Evolutionary conservation across 2,113 vertebrate species (phyloP), one percentile per base, ranked within the genome.

Genomic region (Boulengeromyrus knoepffleri): DNA sequence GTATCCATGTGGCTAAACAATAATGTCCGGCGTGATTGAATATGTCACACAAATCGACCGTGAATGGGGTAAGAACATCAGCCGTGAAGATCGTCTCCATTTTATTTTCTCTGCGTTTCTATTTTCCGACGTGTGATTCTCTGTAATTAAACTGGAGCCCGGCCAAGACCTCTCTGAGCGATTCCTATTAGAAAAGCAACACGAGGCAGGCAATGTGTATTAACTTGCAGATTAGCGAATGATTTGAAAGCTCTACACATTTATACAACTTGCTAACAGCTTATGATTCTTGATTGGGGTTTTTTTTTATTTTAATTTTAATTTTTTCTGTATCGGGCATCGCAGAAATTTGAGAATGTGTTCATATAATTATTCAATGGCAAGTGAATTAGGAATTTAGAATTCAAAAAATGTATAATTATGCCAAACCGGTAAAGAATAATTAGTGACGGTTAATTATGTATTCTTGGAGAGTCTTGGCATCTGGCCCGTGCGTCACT

Each of bases 121-220:
- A 62, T 85, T 85, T 89, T 62, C 89, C 3, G 39, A 53, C 10
- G 24, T 10, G 13, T 47, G 56, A 84, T 56, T 89, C 50, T n/a
- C 21, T 88, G 42, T 85, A 89, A 89, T 85, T 84, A 85, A 89
- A 85, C 39, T 85, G 52, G 89, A 85, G 31, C 27, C 46, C 27
- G 12, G 85, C 85, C 39, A 85, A 39, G 52, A 31, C 21, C 31
- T 89, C 50, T 85, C 89, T 7, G 12, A 24, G 52, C 13, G 5
- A 53, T 85, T 47, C 52, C 3, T 85, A 45, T 58, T 58, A 62
- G 89, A n/a, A 9, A 85, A 47, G 53, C 31, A 50, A 46, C 31
- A 19, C 21, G 39, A n/a, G 5, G 10, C 31, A 56, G 42, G 52
- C 58, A 27, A 3, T 50, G 53, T 45, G 21, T 24, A 53, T 62